These are phyloP conservation scores for Dendrolimus pini DNA, from an alignment of 2,888 invertebrate species.

Conservation along the genomic window DNA sequence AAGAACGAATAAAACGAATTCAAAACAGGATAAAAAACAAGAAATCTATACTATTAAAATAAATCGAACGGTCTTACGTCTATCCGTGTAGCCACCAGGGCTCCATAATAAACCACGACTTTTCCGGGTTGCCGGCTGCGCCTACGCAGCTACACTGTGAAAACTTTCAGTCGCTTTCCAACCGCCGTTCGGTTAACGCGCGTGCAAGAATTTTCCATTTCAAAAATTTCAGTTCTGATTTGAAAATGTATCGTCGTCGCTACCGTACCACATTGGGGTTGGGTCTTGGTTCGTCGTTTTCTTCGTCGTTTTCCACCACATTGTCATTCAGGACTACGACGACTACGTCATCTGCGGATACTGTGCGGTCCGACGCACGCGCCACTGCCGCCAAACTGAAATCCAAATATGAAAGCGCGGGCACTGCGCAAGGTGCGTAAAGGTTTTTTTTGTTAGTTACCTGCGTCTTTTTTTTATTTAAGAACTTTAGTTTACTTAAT, in stretches of 20 bases:
- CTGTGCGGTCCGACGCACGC: slow-evolving; percentile 61
- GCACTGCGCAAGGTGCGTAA: slow-evolving; percentile 67
- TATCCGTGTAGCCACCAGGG: slow-evolving; percentile 39
- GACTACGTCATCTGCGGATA: slow-evolving; percentile 40
- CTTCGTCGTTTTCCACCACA: slow-evolving; percentile 54
- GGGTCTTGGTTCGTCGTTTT: slow-evolving; percentile 62
- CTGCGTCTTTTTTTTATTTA: not conserved
- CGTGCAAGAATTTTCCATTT: slow-evolving; percentile 1
- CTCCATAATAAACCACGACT: slow-evolving; percentile 61
- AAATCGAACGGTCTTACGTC: slow-evolving; percentile 22
- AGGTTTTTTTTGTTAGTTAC: slow-evolving; percentile 13
- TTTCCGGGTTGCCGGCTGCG: slow-evolving; percentile 59
- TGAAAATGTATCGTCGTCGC: slow-evolving; percentile 62
- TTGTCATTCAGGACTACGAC: slow-evolving; percentile 58
- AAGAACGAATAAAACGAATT: not conserved
- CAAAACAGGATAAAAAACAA: not conserved
- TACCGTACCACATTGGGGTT: slow-evolving; percentile 67
- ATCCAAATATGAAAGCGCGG: slow-evolving; percentile 67
- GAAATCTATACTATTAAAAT: not conserved
- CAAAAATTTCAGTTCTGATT: not conserved
- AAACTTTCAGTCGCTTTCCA: slow-evolving; percentile 43
- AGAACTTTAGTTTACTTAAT: not conserved
- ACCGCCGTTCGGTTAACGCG: slow-evolving; percentile 37
- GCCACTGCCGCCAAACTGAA: slow-evolving; percentile 70
- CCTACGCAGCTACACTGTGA: slow-evolving; percentile 32